A percentile compares a stretch with the other conserved stretches of the same genome.
Conservation (phyloP, 2,113 vertebrate genomes). For the Capreolus pygargus region DNA sequence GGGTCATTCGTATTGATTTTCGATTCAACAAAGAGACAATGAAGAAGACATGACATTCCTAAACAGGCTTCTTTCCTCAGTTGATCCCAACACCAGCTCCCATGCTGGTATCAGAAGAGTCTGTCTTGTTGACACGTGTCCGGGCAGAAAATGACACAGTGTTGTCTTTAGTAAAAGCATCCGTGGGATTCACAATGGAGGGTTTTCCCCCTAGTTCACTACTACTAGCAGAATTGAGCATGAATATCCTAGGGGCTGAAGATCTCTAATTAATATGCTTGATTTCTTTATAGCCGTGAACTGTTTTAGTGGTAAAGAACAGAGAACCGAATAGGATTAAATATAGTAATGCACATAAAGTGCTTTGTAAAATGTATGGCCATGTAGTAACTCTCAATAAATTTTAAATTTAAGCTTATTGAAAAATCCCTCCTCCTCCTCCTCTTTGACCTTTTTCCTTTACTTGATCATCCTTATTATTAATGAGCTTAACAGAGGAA, state of each 20-base stretch:
- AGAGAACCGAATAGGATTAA: not conserved
- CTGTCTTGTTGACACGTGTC: not conserved
- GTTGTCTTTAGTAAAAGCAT: not conserved
- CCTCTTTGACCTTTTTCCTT: not conserved
- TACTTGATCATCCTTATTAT: not conserved
- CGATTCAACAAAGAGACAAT: not conserved
- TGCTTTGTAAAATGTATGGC: not conserved
- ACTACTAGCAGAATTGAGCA: not conserved
- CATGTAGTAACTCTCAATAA: not conserved
- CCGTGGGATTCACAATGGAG: not conserved
- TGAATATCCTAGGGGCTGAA: not conserved
- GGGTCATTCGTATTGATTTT: not conserved
- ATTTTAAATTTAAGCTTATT: not conserved
- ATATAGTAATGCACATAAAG: not conserved
- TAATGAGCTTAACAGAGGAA: not conserved
- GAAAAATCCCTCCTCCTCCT: not conserved
- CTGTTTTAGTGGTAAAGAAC: not conserved
- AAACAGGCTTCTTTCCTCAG: not conserved
- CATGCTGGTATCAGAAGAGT: not conserved
- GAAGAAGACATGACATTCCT: not conserved
- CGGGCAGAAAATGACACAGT: rapidly evolving
- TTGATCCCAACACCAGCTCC: not conserved
- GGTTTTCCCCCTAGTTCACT: not conserved
- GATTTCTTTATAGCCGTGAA: not conserved
- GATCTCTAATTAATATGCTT: not conserved